These are phyloP conservation scores for Cossypha polioptera DNA, from an alignment of 2,797 vertebrate species.

Conservation along the genomic window DNA sequence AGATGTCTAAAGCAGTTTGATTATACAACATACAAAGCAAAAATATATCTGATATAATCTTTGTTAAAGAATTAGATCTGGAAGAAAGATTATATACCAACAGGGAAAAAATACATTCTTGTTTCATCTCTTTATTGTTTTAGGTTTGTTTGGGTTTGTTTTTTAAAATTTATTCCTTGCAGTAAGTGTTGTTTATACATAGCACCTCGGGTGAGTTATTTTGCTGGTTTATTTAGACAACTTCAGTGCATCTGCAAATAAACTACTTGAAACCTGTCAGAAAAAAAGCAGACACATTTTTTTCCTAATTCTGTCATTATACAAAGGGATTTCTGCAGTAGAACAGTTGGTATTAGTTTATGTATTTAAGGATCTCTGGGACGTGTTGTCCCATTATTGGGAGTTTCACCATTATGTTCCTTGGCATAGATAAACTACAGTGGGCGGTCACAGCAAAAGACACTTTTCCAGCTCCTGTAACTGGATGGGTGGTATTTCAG, in stretches of 20 bases:
- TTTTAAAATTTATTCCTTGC: background rate
- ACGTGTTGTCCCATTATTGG: fast-evolving
- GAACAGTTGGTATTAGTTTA: background rate
- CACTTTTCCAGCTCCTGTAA: background rate
- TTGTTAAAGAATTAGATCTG: background rate
- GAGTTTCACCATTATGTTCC: background rate
- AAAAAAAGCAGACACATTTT: background rate
- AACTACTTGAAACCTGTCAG: background rate
- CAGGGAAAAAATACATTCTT: background rate
- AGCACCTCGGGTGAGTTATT: background rate
- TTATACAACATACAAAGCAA: background rate
- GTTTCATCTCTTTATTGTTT: background rate
- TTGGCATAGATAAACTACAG: fast-evolving
- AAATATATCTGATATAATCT: background rate
- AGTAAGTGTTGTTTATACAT: background rate
- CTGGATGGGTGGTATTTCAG: background rate
- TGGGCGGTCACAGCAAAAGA: background rate
- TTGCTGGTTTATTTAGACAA: background rate
- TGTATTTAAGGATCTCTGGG: background rate
- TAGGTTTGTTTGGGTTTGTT: background rate
- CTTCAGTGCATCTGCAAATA: background rate
- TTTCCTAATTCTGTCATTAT: background rate
- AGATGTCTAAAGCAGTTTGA: slow-evolving; percentile 37
- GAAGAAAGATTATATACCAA: background rate
- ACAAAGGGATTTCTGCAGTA: background rate